Evolutionary conservation across 2,888 invertebrate genomes (phyloP).

Genomic region (Meliscaeva auricollis): DNA sequence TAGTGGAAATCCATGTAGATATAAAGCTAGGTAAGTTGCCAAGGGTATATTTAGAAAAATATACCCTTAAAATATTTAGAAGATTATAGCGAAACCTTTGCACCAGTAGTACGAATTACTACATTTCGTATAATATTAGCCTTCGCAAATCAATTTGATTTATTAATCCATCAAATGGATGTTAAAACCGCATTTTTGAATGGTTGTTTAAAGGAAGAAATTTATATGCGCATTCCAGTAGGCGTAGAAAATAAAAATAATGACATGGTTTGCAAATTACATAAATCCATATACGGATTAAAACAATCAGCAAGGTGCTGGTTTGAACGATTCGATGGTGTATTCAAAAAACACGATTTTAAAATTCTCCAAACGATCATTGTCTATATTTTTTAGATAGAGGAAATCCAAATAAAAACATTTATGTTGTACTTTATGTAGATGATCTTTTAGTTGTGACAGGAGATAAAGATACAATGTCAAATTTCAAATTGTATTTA

Average conservation of each 20-base stretch:
- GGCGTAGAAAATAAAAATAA: not conserved
- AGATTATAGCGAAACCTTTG: conserved; percentile 61
- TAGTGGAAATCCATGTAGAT: not conserved
- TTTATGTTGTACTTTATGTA: conserved; percentile 75
- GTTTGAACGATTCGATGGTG: conserved; percentile 50
- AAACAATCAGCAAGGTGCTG: conserved; percentile 38
- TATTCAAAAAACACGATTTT: conserved; percentile 50
- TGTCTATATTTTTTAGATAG: conserved; percentile 66
- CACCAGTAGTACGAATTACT: conserved; percentile 34
- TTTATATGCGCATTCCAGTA: conserved; percentile 11
- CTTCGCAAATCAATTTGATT: conserved; percentile 61
- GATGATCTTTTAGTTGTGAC: conserved; percentile 69
- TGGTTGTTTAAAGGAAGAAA: conserved; percentile 2
- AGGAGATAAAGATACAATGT: conserved; percentile 45
- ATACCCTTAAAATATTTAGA: conserved; percentile 1
- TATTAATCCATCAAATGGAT: conserved; percentile 74
- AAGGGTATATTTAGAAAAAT: conserved; percentile 1
- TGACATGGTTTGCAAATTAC: conserved; percentile 4
- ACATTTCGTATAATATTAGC: conserved; percentile 65
- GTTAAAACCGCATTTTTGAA: conserved; percentile 76
- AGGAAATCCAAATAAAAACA: conserved; percentile 56
- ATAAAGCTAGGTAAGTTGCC: not conserved
- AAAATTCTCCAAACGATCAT: conserved; percentile 37
- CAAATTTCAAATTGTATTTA: conserved; percentile 71
- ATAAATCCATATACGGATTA: conserved; percentile 56